phyloP scores from a whole-genome alignment of 2,797 vertebrate genomes.

The Poeciliopsis gracilis region DNA sequence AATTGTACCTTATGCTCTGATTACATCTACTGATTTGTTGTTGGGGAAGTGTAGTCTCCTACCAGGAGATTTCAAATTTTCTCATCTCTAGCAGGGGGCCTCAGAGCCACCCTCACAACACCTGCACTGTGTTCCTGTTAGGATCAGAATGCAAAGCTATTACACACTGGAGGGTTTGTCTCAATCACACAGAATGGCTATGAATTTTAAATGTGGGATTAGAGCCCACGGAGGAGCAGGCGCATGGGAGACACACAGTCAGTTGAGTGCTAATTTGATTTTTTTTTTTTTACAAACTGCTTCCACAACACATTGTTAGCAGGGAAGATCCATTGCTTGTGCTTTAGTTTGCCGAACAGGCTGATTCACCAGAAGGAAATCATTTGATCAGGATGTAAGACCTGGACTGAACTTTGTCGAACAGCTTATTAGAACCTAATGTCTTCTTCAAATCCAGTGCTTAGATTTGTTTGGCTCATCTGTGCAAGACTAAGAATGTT shows the following conservation, averaged over 20 bases:
- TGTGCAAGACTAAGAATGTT: conserved; percentile 1
- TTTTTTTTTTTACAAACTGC: conserved; percentile 43
- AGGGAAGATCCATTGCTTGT: conserved; percentile 43
- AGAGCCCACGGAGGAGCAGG: conserved; percentile 69
- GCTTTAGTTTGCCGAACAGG: conserved; percentile 37
- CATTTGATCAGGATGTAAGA: conserved; percentile 27
- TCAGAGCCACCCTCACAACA: conserved; percentile 56
- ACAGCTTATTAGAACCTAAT: background rate
- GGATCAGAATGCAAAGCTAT: conserved; percentile 80
- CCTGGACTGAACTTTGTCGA: background rate
- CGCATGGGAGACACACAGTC: conserved; percentile 68
- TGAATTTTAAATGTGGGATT: conserved; percentile 82
- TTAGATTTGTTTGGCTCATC: background rate
- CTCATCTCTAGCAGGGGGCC: conserved; percentile 59
- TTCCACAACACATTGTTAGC: conserved; percentile 57
- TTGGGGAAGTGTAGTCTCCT: conserved; percentile 24
- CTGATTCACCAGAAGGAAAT: conserved; percentile 38
- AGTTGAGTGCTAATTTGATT: conserved; percentile 77
- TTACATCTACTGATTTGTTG: conserved; percentile 51
- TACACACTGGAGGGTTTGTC: conserved; percentile 81
- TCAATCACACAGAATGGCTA: conserved; percentile 79
- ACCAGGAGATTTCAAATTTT: conserved; percentile 62
- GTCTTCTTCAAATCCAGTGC: conserved; percentile 11
- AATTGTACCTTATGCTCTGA: conserved; percentile 46
- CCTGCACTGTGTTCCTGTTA: conserved; percentile 68